Conservation (phyloP, 2,113 vertebrate genomes). For the Gopherus flavomarginatus region DNA sequence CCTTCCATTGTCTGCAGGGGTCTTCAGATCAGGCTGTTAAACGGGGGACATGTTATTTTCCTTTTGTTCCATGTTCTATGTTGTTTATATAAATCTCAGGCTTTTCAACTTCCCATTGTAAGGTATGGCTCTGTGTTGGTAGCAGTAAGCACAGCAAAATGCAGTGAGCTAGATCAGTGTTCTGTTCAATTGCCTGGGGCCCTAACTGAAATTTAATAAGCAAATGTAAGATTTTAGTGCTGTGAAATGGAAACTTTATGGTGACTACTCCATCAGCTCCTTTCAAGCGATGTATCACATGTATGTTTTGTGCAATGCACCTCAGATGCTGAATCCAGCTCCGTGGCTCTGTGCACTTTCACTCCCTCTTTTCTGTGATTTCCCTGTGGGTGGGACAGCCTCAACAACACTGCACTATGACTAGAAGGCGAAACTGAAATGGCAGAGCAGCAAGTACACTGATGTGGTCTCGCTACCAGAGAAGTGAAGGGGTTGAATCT, state of each 20-base stretch:
- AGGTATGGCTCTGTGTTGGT: neutral
- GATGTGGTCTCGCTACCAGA: rapidly evolving
- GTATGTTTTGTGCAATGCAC: neutral
- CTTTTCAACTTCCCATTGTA: slow-evolving; percentile 3
- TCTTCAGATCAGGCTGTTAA: neutral
- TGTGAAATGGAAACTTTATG: slow-evolving; percentile 51
- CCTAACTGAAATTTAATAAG: slow-evolving; percentile 63
- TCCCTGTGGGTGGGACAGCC: neutral
- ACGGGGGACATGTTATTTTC: slow-evolving; percentile 20
- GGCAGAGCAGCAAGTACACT: neutral
- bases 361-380: neutral
- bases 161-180: neutral
- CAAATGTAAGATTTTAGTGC: slow-evolving; percentile 64
- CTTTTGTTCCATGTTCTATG: neutral
- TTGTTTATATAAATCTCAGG: neutral
- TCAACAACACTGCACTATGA: rapidly evolving
- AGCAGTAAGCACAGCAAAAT: slow-evolving; percentile 50
- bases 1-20: slow-evolving; percentile 1
- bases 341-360: neutral
- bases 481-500: neutral
- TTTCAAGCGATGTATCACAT: neutral
- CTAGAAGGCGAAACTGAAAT: neutral
- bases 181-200: slow-evolving; percentile 44
- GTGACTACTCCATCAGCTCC: slow-evolving; percentile 9
- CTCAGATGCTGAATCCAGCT: neutral